These are phyloP conservation scores for Crypturellus undulatus DNA, from an alignment of 2,113 vertebrate genomes.

Conservation along the genomic window DNA sequence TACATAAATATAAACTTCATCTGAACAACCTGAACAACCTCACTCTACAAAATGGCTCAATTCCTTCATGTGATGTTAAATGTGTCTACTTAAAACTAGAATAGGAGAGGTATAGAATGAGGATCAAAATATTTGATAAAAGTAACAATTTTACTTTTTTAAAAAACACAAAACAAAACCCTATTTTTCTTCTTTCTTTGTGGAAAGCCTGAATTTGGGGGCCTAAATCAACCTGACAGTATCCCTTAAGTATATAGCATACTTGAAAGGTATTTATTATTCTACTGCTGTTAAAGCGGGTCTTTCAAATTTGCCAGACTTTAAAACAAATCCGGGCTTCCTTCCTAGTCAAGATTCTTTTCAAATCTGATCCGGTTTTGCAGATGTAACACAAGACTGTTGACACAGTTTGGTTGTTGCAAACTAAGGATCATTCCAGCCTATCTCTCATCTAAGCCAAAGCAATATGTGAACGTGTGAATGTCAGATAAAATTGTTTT, in stretches of 20 bases:
- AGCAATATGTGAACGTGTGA: not conserved
- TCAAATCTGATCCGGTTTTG: not conserved
- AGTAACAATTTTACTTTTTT: not conserved
- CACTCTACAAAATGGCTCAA: not conserved
- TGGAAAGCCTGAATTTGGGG: not conserved
- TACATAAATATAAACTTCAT: not conserved
- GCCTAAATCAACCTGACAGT: not conserved
- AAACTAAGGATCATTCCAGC: not conserved
- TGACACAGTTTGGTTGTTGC: not conserved
- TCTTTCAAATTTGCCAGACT: constrained; percentile 11
- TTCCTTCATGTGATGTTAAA: not conserved
- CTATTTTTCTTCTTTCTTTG: not conserved
- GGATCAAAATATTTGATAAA: not conserved
- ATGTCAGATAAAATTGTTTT: not conserved
- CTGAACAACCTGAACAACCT: not conserved
- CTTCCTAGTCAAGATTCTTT: not conserved
- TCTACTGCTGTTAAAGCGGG: not conserved
- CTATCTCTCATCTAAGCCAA: not conserved
- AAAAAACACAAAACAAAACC: too few species aligned
- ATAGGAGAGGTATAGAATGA: not conserved
- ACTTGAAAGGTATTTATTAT: constrained; percentile 28
- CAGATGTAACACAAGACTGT: not conserved
- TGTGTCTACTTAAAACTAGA: not conserved
- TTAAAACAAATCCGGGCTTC: constrained; percentile 17
- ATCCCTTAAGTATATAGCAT: not conserved